A percentile compares a stretch with the other conserved stretches of the same genome.
Evolutionary conservation across 2,888 invertebrate species (phyloP).

Genomic region (Norana najaformis): DNA sequence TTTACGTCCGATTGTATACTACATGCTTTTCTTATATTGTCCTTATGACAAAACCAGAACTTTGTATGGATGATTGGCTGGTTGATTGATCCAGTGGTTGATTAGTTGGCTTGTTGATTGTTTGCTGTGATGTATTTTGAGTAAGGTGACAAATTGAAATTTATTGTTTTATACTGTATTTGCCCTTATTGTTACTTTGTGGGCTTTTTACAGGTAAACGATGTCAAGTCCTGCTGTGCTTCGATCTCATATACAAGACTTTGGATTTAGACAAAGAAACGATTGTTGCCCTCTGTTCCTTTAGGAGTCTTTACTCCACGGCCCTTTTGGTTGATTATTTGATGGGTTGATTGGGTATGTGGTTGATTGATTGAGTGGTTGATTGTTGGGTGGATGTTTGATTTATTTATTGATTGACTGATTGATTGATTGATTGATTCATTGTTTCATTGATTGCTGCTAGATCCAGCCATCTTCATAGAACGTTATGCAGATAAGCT

Average conservation of each 20-base stretch:
- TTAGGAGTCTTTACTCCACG: no score
- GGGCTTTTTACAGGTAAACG: no score
- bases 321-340: background rate
- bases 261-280: no score
- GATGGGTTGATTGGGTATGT: background rate
- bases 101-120: background rate
- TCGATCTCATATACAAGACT: no score
- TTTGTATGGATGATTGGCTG: background rate
- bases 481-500: constrained; percentile 90
- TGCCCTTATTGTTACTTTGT: no score
- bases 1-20: background rate
- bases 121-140: background rate
- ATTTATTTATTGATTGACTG: background rate
- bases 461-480: constrained; percentile 85
- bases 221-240: no score
- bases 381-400: background rate
- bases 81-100: background rate
- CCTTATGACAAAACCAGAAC: background rate
- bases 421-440: background rate
- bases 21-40: background rate
- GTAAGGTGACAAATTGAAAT: background rate
- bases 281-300: no score
- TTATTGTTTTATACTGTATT: no score
- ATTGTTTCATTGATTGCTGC: background rate
- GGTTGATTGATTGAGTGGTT: background rate